A percentile compares a stretch with the other conserved stretches of the same genome.
Conservation (phyloP, 2,888 invertebrate species). For the Gortyna flavago region DNA sequence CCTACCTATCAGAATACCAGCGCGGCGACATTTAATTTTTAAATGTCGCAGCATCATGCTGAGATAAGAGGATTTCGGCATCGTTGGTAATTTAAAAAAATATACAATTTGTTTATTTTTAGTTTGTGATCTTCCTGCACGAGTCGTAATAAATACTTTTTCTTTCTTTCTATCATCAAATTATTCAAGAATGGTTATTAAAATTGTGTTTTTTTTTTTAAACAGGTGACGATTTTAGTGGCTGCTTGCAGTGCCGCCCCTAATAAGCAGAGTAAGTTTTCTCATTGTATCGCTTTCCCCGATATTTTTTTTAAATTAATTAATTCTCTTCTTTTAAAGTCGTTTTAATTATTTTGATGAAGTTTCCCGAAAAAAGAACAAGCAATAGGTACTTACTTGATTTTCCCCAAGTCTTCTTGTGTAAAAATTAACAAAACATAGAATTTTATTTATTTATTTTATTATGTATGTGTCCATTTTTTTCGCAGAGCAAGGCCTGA, state of each 20-base stretch:
- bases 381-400: not conserved
- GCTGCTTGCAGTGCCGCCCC: constrained; percentile 35
- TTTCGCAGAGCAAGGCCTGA: constrained; percentile 24
- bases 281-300: not conserved
- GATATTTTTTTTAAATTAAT: not conserved
- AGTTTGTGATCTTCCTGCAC: too few relatives aligned
- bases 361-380: not conserved
- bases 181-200: not conserved
- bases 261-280: constrained; percentile 34
- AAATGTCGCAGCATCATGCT: too few relatives aligned
- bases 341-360: not conserved
- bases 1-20: too few relatives aligned
- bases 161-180: not conserved
- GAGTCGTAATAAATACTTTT: too few relatives aligned
- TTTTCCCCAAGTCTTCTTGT: not conserved
- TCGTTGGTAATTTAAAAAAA: too few relatives aligned
- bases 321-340: too few relatives aligned
- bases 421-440: not conserved
- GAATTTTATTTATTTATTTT: not conserved
- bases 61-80: too few relatives aligned
- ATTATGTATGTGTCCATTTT: not conserved
- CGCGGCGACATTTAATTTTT: too few relatives aligned
- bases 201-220: constrained; percentile 9
- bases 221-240: constrained; percentile 31
- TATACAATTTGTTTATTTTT: too few relatives aligned